Conservation (phyloP, 2,113 vertebrate species). For the Triplophysa rosa region DNA sequence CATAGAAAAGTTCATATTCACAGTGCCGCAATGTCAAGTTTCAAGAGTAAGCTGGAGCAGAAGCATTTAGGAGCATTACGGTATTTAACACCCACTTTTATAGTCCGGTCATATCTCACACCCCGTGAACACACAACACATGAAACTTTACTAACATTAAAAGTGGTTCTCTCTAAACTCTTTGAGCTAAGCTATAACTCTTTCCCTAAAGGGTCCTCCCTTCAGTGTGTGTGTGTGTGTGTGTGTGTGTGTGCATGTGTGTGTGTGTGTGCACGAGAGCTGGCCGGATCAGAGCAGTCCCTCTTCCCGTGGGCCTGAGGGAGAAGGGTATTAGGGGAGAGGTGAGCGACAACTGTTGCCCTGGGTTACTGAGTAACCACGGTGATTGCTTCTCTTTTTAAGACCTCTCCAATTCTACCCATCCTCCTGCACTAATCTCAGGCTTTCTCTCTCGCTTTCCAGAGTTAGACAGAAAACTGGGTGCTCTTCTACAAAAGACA, state of each 20-base stretch:
- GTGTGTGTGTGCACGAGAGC: slow-evolving; percentile 45
- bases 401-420: slow-evolving; percentile 55
- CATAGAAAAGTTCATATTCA: too few species aligned
- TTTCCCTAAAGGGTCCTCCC: not conserved
- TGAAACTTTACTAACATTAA: too few species aligned
- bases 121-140: too few species aligned
- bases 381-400: slow-evolving; percentile 53
- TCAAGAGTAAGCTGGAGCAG: too few species aligned
- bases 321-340: slow-evolving; percentile 76
- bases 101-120: too few species aligned
- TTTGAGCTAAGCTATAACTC: not conserved
- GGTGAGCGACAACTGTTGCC: slow-evolving; percentile 68
- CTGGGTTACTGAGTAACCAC: slow-evolving; percentile 75
- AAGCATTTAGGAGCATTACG: too few species aligned
- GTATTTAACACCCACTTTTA: too few species aligned
- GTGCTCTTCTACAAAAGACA: not conserved
- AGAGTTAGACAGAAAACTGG: not conserved
- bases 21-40: too few species aligned
- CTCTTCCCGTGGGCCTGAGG: slow-evolving; percentile 71
- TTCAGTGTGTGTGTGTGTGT: not conserved
- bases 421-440: slow-evolving; percentile 21
- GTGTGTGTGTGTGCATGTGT: not conserved
- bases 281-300: slow-evolving; percentile 66
- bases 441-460: not conserved
- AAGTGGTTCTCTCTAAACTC: not conserved